These are phyloP conservation scores for Volucella inflata DNA, from an alignment of 2,888 invertebrate species.

Conservation along the genomic window DNA sequence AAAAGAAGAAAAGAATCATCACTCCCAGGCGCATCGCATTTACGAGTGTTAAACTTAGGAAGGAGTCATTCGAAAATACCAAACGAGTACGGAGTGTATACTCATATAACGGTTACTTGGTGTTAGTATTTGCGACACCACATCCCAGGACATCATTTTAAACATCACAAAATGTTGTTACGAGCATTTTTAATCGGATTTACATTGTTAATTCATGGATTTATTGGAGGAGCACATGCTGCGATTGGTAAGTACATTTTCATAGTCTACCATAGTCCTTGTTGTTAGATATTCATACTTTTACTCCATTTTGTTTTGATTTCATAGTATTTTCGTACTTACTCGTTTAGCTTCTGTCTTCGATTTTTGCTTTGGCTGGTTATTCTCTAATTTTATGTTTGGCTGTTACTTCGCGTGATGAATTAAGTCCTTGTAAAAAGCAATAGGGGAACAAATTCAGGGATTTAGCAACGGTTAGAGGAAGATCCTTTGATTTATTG, in stretches of 20 bases:
- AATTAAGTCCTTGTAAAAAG: not conserved
- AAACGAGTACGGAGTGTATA: constrained; percentile 4
- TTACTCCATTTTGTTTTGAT: too few relatives aligned
- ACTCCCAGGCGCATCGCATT: constrained; percentile 38
- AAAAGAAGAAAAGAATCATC: not conserved
- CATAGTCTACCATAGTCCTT: not conserved
- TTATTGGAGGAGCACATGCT: constrained; percentile 78
- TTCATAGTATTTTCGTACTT: too few relatives aligned
- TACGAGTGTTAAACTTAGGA: constrained; percentile 20
- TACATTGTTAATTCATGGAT: constrained; percentile 79
- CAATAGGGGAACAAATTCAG: constrained; percentile 3
- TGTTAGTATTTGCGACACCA: constrained; percentile 67
- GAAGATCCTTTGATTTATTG: constrained; percentile 32
- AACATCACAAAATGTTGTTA: constrained; percentile 74
- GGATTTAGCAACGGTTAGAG: constrained; percentile 29
- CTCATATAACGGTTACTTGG: constrained; percentile 39
- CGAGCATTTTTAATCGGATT: constrained; percentile 80
- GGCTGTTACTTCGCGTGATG: not conserved
- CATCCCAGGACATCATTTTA: constrained; percentile 75
- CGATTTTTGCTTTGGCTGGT: too few relatives aligned
- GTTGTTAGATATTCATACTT: too few relatives aligned
- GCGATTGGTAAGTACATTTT: constrained; percentile 79
- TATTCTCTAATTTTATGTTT: too few relatives aligned
- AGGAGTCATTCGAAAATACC: constrained; percentile 49
- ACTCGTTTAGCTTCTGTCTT: too few relatives aligned